Conservation (phyloP, 2,113 vertebrate species). For the Marmota flaviventris region DNA sequence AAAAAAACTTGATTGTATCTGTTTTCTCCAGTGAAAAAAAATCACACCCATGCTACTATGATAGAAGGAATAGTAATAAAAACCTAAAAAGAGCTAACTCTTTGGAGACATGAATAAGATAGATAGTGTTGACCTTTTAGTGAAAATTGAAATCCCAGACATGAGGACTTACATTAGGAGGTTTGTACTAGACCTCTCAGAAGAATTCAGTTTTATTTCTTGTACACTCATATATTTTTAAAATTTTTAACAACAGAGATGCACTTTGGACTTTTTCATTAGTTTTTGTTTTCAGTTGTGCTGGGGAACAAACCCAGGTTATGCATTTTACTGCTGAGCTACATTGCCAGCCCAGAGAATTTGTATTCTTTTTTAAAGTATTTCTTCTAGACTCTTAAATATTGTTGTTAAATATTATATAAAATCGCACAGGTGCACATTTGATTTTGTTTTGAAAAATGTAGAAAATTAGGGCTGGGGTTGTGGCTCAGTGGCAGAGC, state of each 20-base stretch:
- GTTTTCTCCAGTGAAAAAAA: background rate
- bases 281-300: background rate
- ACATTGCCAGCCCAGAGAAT: background rate
- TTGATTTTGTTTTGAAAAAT: conserved; percentile 36
- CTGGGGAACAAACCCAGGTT: background rate
- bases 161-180: background rate
- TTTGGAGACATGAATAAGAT: background rate
- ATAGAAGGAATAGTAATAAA: background rate
- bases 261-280: background rate
- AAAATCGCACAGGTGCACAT: background rate
- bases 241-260: background rate
- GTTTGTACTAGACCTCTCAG: background rate
- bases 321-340: background rate
- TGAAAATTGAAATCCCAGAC: conserved; percentile 16
- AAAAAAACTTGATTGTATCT: background rate
- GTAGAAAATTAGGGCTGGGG: background rate
- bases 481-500: too few relatives aligned
- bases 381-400: background rate
- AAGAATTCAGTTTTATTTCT: conserved; percentile 3
- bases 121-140: background rate
- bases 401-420: background rate
- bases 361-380: background rate
- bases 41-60: background rate
- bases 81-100: background rate
- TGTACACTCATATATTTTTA: background rate